phyloP scores from a whole-genome alignment of 2,797 vertebrate species.

The Gobionotothen gibberifrons region DNA sequence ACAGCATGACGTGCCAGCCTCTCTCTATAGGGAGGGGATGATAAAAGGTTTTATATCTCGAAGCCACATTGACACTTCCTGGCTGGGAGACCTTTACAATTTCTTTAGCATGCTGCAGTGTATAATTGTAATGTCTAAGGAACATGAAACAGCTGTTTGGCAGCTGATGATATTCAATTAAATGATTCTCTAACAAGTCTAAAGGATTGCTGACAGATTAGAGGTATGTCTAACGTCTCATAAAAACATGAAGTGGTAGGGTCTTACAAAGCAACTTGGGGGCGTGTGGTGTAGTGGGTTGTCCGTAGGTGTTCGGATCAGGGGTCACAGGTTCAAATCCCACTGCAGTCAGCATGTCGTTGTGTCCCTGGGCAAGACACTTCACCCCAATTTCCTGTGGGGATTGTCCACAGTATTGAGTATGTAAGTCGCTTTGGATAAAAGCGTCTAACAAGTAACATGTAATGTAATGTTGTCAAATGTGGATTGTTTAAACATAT shows the following conservation, averaged over 20 bases:
- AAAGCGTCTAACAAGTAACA: no score
- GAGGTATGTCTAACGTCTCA: constrained; percentile 28
- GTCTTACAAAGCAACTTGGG: constrained; percentile 9
- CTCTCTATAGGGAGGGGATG: constrained; percentile 30
- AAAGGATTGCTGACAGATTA: constrained; percentile 17
- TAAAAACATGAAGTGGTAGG: constrained; percentile 25
- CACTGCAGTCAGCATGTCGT: no score
- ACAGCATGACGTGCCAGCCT: constrained; percentile 37
- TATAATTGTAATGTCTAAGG: neutral
- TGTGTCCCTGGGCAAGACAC: no score
- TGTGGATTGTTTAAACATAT: constrained; percentile 15
- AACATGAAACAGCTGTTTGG: constrained; percentile 14
- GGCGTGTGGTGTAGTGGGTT: no score
- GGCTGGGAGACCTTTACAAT: neutral
- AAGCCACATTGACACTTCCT: constrained; percentile 20
- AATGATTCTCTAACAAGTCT: neutral
- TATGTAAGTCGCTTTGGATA: no score
- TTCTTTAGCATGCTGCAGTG: neutral
- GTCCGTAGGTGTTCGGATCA: no score
- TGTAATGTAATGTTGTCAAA: no score
- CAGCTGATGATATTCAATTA: neutral
- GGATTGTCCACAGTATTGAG: no score
- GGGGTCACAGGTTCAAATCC: no score
- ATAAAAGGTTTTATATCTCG: constrained; percentile 23
- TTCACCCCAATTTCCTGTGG: no score